These are phyloP conservation scores for Drosophila peninsularis DNA, from an alignment of 2,888 invertebrate genomes.

Conservation along the genomic window DNA sequence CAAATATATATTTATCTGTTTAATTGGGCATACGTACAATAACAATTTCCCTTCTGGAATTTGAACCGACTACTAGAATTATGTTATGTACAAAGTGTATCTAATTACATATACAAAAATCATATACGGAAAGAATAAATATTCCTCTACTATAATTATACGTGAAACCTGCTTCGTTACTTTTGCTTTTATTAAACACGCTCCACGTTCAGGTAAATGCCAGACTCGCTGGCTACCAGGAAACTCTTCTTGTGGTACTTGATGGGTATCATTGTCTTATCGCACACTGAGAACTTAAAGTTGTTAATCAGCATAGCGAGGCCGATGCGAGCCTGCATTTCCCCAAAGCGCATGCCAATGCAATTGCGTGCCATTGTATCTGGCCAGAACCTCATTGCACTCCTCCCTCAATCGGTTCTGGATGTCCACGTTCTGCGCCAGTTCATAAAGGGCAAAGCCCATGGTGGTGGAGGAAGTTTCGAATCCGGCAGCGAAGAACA, in stretches of 20 bases:
- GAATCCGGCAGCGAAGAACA: conserved; percentile 86
- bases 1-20: too few species aligned
- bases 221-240: conserved; percentile 59
- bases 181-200: background rate
- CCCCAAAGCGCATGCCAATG: conserved; percentile 82
- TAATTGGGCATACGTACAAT: background rate
- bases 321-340: conserved; percentile 80
- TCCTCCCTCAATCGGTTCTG: conserved; percentile 85
- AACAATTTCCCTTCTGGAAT: background rate
- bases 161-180: background rate
- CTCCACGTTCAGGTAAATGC: conserved; percentile 53
- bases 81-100: background rate
- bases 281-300: conserved; percentile 72
- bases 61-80: background rate
- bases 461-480: conserved; percentile 86
- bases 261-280: conserved; percentile 75
- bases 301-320: conserved; percentile 71
- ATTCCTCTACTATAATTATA: background rate
- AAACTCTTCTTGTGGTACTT: conserved; percentile 45
- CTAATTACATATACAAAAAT: background rate
- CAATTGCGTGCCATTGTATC: conserved; percentile 83
- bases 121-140: background rate
- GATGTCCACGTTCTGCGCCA: conserved; percentile 85
- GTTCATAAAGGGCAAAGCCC: conserved; percentile 85
- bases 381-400: conserved; percentile 80